phyloP scores from a whole-genome alignment of 2,113 vertebrate genomes.

The Ciconia boyciana region DNA sequence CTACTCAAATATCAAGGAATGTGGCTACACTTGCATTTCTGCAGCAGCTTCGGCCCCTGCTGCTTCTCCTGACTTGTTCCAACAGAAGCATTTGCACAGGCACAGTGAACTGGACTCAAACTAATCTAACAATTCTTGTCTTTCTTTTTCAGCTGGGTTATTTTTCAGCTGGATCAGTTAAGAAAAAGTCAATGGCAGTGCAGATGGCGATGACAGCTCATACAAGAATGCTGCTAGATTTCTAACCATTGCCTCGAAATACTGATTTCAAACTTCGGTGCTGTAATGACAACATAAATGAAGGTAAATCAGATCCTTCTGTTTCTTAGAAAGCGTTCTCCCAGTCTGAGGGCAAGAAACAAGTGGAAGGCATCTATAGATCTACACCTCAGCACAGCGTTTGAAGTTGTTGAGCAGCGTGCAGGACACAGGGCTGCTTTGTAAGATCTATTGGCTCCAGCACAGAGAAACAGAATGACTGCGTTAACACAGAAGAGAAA shows the following conservation, averaged over 20 bases:
- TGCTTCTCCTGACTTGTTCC: constrained; percentile 28
- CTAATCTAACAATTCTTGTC: not conserved
- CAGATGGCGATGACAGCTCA: constrained; percentile 1
- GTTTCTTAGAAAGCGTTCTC: not conserved
- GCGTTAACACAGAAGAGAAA: not conserved
- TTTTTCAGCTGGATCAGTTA: not conserved
- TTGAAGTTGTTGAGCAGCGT: not conserved
- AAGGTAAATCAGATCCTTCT: constrained; percentile 27
- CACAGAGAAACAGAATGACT: not conserved
- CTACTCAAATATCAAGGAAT: constrained; percentile 8
- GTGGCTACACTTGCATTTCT: constrained; percentile 13
- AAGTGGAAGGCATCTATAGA: not conserved
- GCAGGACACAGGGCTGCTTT: not conserved
- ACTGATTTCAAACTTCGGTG: not conserved
- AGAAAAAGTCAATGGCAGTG: not conserved
- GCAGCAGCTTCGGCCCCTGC: constrained; percentile 38
- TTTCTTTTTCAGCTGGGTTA: not conserved
- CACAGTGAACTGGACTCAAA: not conserved
- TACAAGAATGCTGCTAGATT: not conserved
- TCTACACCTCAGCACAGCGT: not conserved
- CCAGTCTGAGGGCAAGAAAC: not conserved
- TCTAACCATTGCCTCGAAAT: not conserved
- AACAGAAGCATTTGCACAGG: constrained; percentile 10
- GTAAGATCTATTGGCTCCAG: not conserved
- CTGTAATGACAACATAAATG: not conserved